A percentile compares a stretch with the other conserved stretches of the same genome.
phyloP scores from a whole-genome alignment of 2,113 vertebrate species.

The Jacana jacana region DNA sequence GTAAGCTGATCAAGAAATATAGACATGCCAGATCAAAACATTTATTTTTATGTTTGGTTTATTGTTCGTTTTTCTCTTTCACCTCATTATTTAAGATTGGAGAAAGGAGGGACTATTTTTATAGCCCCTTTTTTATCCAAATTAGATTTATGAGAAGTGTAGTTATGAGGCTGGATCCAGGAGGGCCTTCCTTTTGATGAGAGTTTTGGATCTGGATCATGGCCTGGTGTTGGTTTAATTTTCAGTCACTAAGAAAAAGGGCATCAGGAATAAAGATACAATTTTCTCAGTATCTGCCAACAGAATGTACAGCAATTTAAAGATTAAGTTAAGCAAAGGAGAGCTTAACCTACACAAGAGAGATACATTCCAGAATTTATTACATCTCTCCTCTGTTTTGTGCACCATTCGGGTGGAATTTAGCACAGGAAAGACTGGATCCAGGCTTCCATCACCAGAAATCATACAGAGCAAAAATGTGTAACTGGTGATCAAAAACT shows the following conservation, averaged over 20 bases:
- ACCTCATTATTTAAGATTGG: background rate
- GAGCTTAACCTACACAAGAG: background rate
- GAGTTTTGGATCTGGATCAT: background rate
- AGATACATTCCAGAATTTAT: background rate
- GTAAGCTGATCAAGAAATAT: background rate
- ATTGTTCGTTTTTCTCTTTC: background rate
- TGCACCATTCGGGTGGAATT: background rate
- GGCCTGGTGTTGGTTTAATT: background rate
- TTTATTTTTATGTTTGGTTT: background rate
- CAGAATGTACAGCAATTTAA: background rate
- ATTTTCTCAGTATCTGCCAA: background rate
- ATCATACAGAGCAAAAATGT: background rate
- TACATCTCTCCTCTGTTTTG: background rate
- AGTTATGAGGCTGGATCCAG: background rate
- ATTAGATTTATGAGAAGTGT: background rate
- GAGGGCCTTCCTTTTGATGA: background rate
- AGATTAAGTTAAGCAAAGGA: background rate
- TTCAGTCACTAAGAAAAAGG: background rate
- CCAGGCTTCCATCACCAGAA: background rate
- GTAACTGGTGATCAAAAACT: background rate
- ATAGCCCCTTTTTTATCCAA: too few relatives aligned
- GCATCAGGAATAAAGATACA: background rate
- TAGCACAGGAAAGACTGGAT: background rate
- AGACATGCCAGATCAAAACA: background rate
- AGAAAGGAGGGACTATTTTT: background rate